Percentiles rank a stretch among this genome's conserved stretches.
phyloP scores from a whole-genome alignment of 2,888 invertebrate genomes.

The Saturnia japonica region DNA sequence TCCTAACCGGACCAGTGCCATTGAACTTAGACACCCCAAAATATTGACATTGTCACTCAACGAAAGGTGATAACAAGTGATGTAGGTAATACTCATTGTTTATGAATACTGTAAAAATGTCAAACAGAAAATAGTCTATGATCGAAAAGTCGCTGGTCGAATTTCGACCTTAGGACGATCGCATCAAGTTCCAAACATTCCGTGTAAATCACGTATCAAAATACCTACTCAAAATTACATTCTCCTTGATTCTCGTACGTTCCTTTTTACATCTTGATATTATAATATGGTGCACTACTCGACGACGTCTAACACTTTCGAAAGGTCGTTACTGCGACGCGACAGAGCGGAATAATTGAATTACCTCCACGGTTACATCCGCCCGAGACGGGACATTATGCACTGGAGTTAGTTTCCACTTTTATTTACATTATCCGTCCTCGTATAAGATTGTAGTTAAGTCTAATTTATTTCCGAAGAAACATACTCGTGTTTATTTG shows the following conservation, averaged over 20 bases:
- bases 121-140: too few species aligned
- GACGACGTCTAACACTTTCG: constrained; percentile 37
- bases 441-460: background rate
- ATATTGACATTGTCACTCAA: too few species aligned
- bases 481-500: background rate
- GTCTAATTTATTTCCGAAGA: background rate
- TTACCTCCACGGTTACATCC: constrained; percentile 58
- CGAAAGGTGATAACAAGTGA: too few species aligned
- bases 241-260: background rate
- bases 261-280: background rate
- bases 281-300: constrained; percentile 5
- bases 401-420: constrained; percentile 17
- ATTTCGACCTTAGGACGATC: too few species aligned
- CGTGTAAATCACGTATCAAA: background rate
- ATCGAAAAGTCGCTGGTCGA: too few species aligned
- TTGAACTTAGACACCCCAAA: too few species aligned
- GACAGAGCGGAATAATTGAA: constrained; percentile 72
- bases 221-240: background rate
- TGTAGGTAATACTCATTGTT: too few species aligned
- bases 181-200: background rate
- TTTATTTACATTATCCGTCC: constrained; percentile 13
- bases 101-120: too few species aligned
- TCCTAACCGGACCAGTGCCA: too few species aligned
- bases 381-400: constrained; percentile 27
- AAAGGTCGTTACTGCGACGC: constrained; percentile 73